phyloP scores from a whole-genome alignment of 2,888 invertebrate species.

The Drosophila anomelani region DNA sequence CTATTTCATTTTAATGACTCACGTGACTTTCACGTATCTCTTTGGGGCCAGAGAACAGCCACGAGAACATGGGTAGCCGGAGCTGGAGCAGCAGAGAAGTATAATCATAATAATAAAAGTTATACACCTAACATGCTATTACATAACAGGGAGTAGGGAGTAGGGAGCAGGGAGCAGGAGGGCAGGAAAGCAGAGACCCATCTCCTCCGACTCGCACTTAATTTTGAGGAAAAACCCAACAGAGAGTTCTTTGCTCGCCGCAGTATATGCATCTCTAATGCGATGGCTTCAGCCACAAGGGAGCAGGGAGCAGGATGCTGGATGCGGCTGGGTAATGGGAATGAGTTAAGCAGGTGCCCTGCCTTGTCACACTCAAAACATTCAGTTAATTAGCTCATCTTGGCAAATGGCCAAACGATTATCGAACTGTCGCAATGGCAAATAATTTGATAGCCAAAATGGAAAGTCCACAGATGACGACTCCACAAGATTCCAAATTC shows the following conservation, averaged over 20 bases:
- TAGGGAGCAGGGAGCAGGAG: not conserved
- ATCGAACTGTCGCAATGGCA: not conserved
- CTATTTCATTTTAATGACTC: constrained; percentile 79
- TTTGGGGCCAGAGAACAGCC: constrained; percentile 24
- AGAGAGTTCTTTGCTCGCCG: constrained; percentile 16
- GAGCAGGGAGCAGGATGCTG: not conserved
- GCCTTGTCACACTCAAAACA: constrained; percentile 16
- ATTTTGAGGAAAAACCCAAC: constrained; percentile 10
- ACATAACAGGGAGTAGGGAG: constrained; percentile 63
- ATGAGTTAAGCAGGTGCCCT: constrained; percentile 5
- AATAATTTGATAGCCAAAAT: constrained; percentile 8
- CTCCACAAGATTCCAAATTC: not conserved
- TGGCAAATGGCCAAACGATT: constrained; percentile 19
- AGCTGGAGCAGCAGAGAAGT: constrained; percentile 65
- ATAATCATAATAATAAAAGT: constrained; percentile 79
- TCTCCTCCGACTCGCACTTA: constrained; percentile 8
- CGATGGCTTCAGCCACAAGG: constrained; percentile 13
- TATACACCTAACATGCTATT: constrained; percentile 80
- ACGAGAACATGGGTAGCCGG: constrained; percentile 2
- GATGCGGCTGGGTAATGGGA: not conserved
- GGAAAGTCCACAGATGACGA: not conserved
- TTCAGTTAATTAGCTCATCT: constrained; percentile 36
- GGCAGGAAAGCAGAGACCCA: constrained; percentile 1
- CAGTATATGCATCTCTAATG: constrained; percentile 12
- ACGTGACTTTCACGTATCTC: constrained; percentile 79